Base-by-base conservation (phyloP, 2,797 vertebrate genomes). In the Aselliscus stoliczkanus region DNA sequence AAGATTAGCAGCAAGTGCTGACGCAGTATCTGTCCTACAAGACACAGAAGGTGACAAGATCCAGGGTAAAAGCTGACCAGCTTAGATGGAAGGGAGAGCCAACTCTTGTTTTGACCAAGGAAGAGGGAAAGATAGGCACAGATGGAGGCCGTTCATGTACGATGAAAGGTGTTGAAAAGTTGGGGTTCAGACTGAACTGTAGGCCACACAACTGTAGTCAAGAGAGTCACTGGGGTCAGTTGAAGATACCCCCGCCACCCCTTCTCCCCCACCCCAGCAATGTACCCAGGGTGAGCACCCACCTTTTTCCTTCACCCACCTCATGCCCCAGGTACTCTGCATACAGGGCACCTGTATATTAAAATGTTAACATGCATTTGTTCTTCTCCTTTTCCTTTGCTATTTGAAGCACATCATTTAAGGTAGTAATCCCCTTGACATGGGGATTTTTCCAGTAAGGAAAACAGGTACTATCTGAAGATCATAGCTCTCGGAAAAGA, bases 391-490 rank as follows among this genome's bases (percentile, higher is more conserved):
- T 47, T 93, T 58, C 47, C 2, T 29, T 65, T 62, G 73, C 18
- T 83, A 39, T 79, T 86, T 72, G n/a, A 96, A 94, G n/a, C 75
- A 82, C 54, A 37, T 47, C 60, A 89, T 31, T 52, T 50, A n/a
- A 58, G 47, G 47, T 62, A 37, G 50, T 29, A n/a, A n/a, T 64
- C 93, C 85, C 39, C 67, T 85, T 88, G 42, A 94, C 42, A 90
- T 18, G 10, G 69, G 77, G 18, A 92, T 90, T 92, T 94, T 93
- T 84, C 52, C 50, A 52, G 31, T 85, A 60, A 69, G 75, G 58
- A 89, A 88, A 85, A 60, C 29, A 76, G 50, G 75, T 58, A 47
- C 27, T 65, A 44, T 65, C 69, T 50, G 11, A 92, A 86, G 42
- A 93, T 34, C 27, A n/a, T 6, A 52, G 37, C 29, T 80, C 47